phyloP scores from a whole-genome alignment of 2,797 vertebrate genomes.

The Falco naumanni region DNA sequence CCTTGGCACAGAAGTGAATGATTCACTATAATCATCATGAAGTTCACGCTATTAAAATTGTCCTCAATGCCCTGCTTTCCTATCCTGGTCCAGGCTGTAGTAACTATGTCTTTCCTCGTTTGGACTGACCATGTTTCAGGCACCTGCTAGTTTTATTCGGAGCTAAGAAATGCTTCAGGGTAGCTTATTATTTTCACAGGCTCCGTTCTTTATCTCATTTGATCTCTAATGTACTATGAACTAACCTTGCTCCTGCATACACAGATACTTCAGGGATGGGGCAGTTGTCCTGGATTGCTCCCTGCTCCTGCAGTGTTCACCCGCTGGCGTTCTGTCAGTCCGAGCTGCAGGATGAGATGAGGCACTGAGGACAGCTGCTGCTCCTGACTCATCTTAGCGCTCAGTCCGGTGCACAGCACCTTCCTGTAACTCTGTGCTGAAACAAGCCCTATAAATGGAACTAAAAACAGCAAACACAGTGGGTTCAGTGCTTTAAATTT shows the following conservation, averaged over 20 bases:
- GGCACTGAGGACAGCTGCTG: constrained; percentile 34
- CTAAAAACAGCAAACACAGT: background rate
- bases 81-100: background rate
- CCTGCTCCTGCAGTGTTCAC: constrained; percentile 16
- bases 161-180: background rate
- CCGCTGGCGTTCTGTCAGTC: background rate
- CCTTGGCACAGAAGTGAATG: background rate
- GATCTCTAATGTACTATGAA: background rate
- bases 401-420: background rate
- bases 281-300: constrained; percentile 47
- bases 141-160: background rate
- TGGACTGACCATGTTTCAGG: background rate
- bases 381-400: background rate
- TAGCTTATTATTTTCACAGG: background rate
- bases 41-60: background rate
- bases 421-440: background rate
- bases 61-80: background rate
- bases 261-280: background rate
- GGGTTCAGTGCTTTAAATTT: background rate
- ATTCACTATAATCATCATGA: background rate
- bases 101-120: background rate
- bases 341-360: background rate
- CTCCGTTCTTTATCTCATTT: background rate
- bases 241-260: background rate
- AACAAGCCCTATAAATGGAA: background rate